Conservation (phyloP, 1,140 invertebrate species). For the Muscidifurax raptorellus region DNA sequence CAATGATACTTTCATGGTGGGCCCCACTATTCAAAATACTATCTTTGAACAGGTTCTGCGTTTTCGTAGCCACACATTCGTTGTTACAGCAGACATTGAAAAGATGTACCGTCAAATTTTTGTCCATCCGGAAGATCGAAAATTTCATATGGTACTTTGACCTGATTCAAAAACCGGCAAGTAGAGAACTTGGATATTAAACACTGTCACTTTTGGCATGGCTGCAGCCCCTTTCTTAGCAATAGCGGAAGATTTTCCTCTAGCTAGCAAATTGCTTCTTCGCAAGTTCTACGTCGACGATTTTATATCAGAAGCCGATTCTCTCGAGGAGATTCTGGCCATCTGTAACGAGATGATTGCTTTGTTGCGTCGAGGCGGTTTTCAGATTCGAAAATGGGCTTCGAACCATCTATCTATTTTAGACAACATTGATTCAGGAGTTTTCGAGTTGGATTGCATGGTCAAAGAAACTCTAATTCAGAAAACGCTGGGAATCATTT, state of each 20-base stretch:
- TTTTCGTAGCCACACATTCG: conserved; percentile 53
- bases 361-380: conserved; percentile 57
- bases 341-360: conserved; percentile 58
- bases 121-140: conserved; percentile 48
- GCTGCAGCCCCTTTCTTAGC: conserved; percentile 41
- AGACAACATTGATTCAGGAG: background rate
- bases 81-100: conserved; percentile 57
- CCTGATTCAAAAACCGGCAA: background rate
- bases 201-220: conserved; percentile 44
- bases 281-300: conserved; percentile 72
- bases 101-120: conserved; percentile 58
- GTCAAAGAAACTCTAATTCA: background rate
- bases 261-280: conserved; percentile 46
- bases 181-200: conserved; percentile 33
- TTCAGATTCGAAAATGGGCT: conserved; percentile 63
- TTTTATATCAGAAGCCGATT: conserved; percentile 64
- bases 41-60: conserved; percentile 48
- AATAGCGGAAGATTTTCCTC: conserved; percentile 35
- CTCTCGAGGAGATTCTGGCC: conserved; percentile 58
- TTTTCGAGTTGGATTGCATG: background rate
- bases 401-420: conserved; percentile 52
- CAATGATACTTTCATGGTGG: conserved; percentile 60
- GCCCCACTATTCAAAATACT: conserved; percentile 50
- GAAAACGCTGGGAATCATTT: conserved; percentile 15
- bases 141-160: conserved; percentile 55